Conservation (phyloP, 2,113 vertebrate species). For the Xiphias gladius region DNA sequence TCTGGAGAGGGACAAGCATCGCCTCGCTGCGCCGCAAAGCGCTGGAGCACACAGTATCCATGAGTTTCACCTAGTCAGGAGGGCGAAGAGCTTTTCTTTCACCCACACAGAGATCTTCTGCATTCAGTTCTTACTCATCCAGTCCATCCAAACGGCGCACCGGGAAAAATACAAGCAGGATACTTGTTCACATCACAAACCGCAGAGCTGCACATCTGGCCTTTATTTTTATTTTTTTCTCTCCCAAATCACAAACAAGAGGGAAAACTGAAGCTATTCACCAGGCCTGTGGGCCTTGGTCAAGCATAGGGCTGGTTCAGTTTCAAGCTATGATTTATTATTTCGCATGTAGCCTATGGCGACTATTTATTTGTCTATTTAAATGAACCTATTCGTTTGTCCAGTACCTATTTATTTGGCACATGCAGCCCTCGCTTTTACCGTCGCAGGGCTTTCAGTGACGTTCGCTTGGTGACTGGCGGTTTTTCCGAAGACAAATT, state of each 20-base stretch:
- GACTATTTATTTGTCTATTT: constrained; percentile 75
- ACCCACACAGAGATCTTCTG: constrained; percentile 32
- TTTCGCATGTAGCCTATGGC: constrained; percentile 73
- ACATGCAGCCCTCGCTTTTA: constrained; percentile 22
- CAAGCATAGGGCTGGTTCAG: constrained; percentile 49
- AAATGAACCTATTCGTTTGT: constrained; percentile 66
- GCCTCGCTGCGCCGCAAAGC: constrained; percentile 97
- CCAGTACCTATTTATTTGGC: constrained; percentile 62
- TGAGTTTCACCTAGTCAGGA: constrained; percentile 93
- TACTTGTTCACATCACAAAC: constrained; percentile 12
- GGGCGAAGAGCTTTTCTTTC: constrained; percentile 32
- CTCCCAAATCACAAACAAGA: constrained; percentile 19
- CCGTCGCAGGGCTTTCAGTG: constrained; percentile 31
- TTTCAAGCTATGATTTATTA: constrained; percentile 65
- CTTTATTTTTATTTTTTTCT: not conserved
- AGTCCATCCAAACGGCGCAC: constrained; percentile 8
- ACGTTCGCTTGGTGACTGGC: constrained; percentile 56
- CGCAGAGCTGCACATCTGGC: constrained; percentile 16
- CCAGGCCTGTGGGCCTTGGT: constrained; percentile 28
- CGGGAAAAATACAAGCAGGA: constrained; percentile 54
- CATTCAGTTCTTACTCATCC: constrained; percentile 39
- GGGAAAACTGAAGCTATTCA: constrained; percentile 22
- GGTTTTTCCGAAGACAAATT: constrained; percentile 55
- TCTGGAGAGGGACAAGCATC: constrained; percentile 99
- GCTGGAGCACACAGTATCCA: constrained; percentile 99